phyloP scores from a whole-genome alignment of 2,113 vertebrate genomes.

The Pangasianodon gigas region DNA sequence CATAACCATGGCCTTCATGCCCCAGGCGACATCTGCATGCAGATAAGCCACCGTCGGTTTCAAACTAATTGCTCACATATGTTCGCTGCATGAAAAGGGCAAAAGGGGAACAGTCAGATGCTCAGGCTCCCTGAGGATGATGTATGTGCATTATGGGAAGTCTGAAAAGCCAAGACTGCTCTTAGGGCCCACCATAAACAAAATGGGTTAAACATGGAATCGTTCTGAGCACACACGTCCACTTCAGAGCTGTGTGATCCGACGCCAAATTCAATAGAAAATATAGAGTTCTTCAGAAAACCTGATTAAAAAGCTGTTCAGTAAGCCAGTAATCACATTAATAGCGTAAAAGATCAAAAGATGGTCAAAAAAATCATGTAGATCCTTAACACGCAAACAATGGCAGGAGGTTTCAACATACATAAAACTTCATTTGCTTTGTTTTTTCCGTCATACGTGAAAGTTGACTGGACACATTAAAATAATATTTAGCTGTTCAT shows the following conservation, averaged over 20 bases:
- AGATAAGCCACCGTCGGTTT: constrained; percentile 38
- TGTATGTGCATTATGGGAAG: constrained; percentile 22
- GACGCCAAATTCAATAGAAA: not conserved
- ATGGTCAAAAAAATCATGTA: not conserved
- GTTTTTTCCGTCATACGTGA: not conserved
- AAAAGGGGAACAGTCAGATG: constrained; percentile 8
- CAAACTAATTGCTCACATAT: constrained; percentile 33
- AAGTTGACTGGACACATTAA: not conserved
- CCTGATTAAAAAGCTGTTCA: not conserved
- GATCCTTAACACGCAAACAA: not conserved
- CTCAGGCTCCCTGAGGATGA: constrained; percentile 12
- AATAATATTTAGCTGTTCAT: not conserved
- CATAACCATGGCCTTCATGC: not conserved
- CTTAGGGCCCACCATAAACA: not conserved
- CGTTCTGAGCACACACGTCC: not conserved
- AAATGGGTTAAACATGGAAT: not conserved
- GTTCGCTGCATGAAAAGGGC: constrained; percentile 12
- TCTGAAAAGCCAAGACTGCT: constrained; percentile 7
- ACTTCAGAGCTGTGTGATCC: constrained; percentile 12
- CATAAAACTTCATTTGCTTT: not conserved
- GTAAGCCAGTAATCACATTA: not conserved
- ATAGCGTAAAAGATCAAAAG: not conserved
- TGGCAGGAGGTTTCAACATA: not conserved
- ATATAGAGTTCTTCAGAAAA: not conserved
- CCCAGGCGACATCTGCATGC: constrained; percentile 23